A percentile compares a stretch with the other conserved stretches of the same genome.
phyloP scores from a whole-genome alignment of 2,888 invertebrate genomes.

The Coenonympha glycerion region DNA sequence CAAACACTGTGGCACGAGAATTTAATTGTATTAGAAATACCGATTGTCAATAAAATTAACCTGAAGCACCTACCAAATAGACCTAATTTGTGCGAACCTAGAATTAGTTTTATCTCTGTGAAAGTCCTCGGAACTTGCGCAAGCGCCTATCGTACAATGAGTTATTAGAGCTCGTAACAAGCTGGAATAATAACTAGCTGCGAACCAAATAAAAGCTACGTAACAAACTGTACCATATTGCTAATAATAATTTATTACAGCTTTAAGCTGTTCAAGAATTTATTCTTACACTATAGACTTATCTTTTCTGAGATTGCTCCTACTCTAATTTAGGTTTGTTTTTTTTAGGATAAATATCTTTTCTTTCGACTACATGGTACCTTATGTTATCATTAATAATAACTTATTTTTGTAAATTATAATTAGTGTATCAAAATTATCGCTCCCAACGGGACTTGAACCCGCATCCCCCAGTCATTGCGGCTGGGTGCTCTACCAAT shows the following conservation, averaged over 20 bases:
- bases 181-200: conserved; percentile 11
- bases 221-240: neutral
- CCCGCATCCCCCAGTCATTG: too few relatives aligned
- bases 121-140: conserved; percentile 13
- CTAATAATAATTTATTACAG: neutral
- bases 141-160: conserved; percentile 14
- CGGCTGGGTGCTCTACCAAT: too few relatives aligned
- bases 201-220: neutral
- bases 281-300: neutral
- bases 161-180: conserved; percentile 8
- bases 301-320: neutral
- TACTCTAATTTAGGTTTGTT: neutral
- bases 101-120: conserved; percentile 9
- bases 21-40: too few relatives aligned
- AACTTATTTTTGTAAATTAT: too few relatives aligned
- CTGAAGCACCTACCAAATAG: neutral
- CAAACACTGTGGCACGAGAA: too few relatives aligned
- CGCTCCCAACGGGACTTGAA: too few relatives aligned
- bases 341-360: neutral
- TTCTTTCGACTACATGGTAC: too few relatives aligned
- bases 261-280: conserved; percentile 10
- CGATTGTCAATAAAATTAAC: too few relatives aligned
- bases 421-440: too few relatives aligned
- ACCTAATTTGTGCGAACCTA: neutral
- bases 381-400: too few relatives aligned